Conservation (phyloP, 2,888 invertebrate genomes). For the Amphiduros pacificus region DNA sequence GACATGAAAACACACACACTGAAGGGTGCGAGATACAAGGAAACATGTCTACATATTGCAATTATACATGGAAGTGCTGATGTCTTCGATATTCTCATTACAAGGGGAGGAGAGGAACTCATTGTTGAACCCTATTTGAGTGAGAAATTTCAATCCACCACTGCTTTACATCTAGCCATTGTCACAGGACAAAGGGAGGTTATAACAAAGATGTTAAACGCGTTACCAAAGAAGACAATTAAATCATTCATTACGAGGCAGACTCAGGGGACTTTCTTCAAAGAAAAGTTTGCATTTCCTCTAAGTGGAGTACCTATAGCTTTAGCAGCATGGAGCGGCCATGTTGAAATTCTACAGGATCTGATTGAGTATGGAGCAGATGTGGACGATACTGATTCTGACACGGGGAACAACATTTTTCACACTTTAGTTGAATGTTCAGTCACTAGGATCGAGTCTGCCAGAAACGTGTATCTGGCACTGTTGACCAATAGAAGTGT, state of each 20-base stretch:
- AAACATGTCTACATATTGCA: neutral
- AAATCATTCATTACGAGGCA: neutral
- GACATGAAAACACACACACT: no score
- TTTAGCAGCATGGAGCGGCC: conserved; percentile 1
- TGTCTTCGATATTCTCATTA: neutral
- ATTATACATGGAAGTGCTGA: neutral
- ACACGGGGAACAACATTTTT: neutral
- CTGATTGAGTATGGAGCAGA: neutral
- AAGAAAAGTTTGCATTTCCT: neutral
- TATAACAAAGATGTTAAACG: neutral
- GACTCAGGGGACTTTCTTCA: neutral
- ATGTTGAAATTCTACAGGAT: neutral
- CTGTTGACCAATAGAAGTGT: neutral
- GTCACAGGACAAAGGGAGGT: neutral
- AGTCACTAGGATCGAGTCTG: neutral
- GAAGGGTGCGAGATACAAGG: no score
- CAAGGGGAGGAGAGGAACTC: neutral
- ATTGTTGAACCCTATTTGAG: neutral
- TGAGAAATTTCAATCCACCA: neutral
- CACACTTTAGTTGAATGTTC: conserved; percentile 1
- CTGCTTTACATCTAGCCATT: neutral
- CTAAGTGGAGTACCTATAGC: neutral
- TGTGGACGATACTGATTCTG: neutral
- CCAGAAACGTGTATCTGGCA: neutral
- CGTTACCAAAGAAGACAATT: neutral